A percentile compares a stretch with the other conserved stretches of the same genome.
These are phyloP conservation scores for Tetanocera ferruginea DNA, from an alignment of 2,888 invertebrate genomes.

Conservation along the genomic window DNA sequence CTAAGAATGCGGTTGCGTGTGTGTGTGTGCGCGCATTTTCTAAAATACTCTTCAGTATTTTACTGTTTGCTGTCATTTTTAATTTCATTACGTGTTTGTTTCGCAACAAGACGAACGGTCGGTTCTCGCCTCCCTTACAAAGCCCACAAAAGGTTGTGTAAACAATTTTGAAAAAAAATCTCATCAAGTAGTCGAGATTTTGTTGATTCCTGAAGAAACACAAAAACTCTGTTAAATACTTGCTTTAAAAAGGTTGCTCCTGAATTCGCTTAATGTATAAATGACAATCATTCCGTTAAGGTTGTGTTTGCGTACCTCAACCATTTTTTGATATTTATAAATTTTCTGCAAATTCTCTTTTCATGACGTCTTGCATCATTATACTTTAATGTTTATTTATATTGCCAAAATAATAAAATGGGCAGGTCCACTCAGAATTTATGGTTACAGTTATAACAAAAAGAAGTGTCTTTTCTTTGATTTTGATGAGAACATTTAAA, in stretches of 20 bases:
- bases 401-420: slow-evolving; percentile 1
- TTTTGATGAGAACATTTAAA: background rate
- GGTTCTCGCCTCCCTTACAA: too few species aligned
- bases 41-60: background rate
- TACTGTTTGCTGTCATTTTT: background rate
- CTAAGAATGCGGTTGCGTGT: background rate
- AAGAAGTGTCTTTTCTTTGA: background rate
- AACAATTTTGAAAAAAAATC: too few species aligned
- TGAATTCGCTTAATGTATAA: too few species aligned
- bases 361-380: too few species aligned
- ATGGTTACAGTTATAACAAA: background rate
- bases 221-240: too few species aligned
- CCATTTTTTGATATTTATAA: background rate
- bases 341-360: background rate
- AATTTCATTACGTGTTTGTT: slow-evolving; percentile 23
- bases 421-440: background rate
- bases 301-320: background rate
- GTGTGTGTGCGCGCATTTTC: background rate
- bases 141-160: too few species aligned
- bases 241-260: too few species aligned
- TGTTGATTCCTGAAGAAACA: too few species aligned
- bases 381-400: slow-evolving; percentile 14
- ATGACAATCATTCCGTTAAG: background rate
- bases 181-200: too few species aligned
- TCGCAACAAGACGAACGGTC: too few species aligned